phyloP scores from a whole-genome alignment of 2,888 invertebrate species.

The Ochlodes sylvanus region DNA sequence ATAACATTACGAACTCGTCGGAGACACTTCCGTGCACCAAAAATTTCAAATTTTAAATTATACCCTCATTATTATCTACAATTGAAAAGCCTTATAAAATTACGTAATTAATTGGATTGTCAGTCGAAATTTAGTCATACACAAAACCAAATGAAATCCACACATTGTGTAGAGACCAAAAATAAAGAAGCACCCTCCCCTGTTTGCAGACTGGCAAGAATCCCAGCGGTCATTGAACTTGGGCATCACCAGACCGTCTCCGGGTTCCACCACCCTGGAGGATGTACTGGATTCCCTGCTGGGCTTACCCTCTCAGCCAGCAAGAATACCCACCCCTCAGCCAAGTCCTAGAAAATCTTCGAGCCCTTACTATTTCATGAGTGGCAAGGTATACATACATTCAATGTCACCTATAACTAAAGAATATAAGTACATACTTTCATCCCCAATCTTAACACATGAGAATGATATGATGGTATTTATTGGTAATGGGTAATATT shows the following conservation, averaged over 20 bases:
- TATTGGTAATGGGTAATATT: no score
- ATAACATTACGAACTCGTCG: neutral
- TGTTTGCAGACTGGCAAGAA: constrained; percentile 81
- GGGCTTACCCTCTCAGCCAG: constrained; percentile 90
- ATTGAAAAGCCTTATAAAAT: no score
- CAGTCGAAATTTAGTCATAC: neutral
- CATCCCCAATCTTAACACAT: neutral
- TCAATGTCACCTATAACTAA: neutral
- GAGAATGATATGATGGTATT: no score
- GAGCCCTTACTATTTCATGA: constrained; percentile 79
- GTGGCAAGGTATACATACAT: constrained; percentile 70
- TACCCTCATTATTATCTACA: neutral
- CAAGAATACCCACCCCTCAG: constrained; percentile 90
- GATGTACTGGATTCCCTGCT: constrained; percentile 97
- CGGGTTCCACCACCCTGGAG: constrained; percentile 94
- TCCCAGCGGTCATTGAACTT: constrained; percentile 80
- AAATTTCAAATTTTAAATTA: neutral
- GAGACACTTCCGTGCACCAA: neutral
- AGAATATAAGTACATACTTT: neutral
- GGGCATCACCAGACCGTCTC: constrained; percentile 87
- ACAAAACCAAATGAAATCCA: neutral
- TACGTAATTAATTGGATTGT: neutral
- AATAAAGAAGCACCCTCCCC: constrained; percentile 16
- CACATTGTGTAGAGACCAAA: neutral
- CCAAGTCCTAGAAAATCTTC: constrained; percentile 79